A percentile compares a stretch with the other conserved stretches of the same genome.
These are phyloP conservation scores for Cataglyphis hispanica DNA, from an alignment of 1,140 invertebrate species.

Conservation along the genomic window DNA sequence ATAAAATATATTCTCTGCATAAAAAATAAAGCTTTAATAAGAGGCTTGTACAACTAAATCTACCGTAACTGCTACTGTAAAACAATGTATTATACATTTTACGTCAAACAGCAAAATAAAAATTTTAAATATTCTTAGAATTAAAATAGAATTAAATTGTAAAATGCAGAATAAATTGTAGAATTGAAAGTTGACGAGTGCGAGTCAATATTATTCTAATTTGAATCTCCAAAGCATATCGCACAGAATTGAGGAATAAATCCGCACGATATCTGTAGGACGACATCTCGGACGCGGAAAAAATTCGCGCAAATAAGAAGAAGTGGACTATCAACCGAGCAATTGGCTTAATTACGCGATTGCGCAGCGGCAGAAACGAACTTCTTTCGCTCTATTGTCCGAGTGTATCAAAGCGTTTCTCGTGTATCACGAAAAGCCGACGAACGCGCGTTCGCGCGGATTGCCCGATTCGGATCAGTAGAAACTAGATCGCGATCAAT, in stretches of 20 bases:
- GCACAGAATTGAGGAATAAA: neutral
- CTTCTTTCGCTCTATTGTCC: conserved; percentile 59
- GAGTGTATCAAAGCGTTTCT: conserved; percentile 44
- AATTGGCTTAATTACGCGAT: conserved; percentile 55
- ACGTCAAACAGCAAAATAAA: too few relatives aligned
- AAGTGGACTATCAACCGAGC: conserved; percentile 32
- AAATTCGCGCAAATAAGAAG: conserved; percentile 23
- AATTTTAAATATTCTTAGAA: too few relatives aligned
- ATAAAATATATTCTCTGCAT: too few relatives aligned
- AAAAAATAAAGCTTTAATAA: too few relatives aligned
- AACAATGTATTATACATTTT: too few relatives aligned
- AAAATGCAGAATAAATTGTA: too few relatives aligned
- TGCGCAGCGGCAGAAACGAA: conserved; percentile 53
- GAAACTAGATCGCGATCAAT: conserved; percentile 67
- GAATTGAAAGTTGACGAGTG: too few relatives aligned
- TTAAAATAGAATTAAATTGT: too few relatives aligned
- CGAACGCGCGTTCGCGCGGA: conserved; percentile 62
- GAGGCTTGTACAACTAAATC: too few relatives aligned
- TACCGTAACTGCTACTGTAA: too few relatives aligned
- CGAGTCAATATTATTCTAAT: neutral
- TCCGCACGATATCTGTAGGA: neutral
- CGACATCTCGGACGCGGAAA: conserved; percentile 3
- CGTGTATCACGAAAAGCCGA: conserved; percentile 58
- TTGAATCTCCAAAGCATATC: neutral
- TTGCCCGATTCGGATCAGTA: conserved; percentile 68